Percentiles rank a stretch among this genome's conserved stretches.
These are phyloP conservation scores for Lagorchestes hirsutus DNA, from an alignment of 2,797 vertebrate species.

Conservation along the genomic window DNA sequence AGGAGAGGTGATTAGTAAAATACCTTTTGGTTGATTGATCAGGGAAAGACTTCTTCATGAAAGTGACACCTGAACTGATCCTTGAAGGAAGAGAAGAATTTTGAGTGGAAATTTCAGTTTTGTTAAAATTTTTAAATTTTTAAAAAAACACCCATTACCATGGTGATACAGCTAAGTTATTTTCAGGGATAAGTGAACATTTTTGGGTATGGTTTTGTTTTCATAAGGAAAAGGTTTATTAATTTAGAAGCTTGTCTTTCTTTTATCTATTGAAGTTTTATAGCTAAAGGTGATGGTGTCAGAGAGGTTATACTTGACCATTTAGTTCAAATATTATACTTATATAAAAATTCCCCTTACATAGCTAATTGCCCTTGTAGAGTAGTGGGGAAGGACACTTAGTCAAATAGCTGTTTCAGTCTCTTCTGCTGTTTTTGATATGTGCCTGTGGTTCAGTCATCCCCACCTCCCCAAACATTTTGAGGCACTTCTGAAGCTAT, in stretches of 20 bases:
- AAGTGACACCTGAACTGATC: background rate
- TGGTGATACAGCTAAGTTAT: background rate
- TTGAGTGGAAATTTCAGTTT: background rate
- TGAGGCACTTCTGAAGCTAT: background rate
- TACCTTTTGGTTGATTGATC: background rate
- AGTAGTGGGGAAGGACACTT: background rate
- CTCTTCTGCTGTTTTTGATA: background rate
- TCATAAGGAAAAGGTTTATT: background rate
- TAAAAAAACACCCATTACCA: background rate
- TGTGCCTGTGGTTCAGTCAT: background rate
- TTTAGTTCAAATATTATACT: background rate
- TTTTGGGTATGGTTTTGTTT: background rate
- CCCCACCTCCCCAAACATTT: background rate
- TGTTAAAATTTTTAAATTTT: constrained; percentile 4
- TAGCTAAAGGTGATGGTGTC: background rate
- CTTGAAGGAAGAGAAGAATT: background rate
- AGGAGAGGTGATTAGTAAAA: background rate
- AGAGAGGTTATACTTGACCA: background rate
- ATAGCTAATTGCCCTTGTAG: background rate
- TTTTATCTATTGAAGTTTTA: background rate
- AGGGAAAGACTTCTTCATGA: background rate
- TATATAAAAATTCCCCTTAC: background rate
- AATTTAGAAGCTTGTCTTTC: background rate
- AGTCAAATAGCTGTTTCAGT: background rate
- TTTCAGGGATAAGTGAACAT: background rate